Conservation (phyloP, 2,888 invertebrate genomes). For the Cremastobaeus sp. region DNA sequence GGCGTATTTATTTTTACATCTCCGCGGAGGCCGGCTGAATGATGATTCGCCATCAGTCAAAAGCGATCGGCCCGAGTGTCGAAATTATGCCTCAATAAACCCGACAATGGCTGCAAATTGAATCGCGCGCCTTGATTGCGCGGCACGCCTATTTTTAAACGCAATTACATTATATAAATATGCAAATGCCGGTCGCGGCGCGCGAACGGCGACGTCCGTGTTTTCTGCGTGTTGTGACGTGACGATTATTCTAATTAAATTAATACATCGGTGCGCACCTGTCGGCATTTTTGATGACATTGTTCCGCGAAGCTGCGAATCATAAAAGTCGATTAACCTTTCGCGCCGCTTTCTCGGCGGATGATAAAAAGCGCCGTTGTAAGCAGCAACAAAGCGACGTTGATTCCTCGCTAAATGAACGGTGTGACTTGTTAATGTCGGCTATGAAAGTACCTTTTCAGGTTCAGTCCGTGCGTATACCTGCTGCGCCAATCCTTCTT, state of each 20-base stretch:
- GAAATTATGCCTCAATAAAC: slow-evolving; percentile 7
- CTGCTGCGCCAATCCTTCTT: slow-evolving; percentile 50
- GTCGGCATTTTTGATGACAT: slow-evolving; percentile 49
- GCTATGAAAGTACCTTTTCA: slow-evolving; percentile 53
- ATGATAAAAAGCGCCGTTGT: slow-evolving; percentile 42
- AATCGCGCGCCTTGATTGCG: slow-evolving; percentile 25
- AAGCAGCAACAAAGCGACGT: slow-evolving; percentile 52
- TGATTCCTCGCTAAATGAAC: slow-evolving; percentile 53
- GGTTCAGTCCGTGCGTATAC: slow-evolving; percentile 33
- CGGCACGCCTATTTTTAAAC: slow-evolving; percentile 11
- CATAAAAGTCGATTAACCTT: slow-evolving; percentile 57
- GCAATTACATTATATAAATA: slow-evolving; percentile 25
- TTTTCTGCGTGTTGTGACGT: background rate
- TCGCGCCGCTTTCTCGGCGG: slow-evolving; percentile 35
- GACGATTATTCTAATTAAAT: slow-evolving; percentile 53
- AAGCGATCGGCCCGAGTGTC: background rate
- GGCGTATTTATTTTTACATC: background rate
- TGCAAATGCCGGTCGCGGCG: no score
- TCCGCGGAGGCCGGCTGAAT: no score
- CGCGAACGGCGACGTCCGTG: no score
- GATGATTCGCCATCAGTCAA: no score
- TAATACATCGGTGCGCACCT: slow-evolving; percentile 24
- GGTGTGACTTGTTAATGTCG: slow-evolving; percentile 52
- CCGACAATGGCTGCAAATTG: slow-evolving; percentile 26
- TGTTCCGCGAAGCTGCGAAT: slow-evolving; percentile 33